Conservation (phyloP, 2,888 invertebrate genomes). For the Schizaphis graminum region DNA sequence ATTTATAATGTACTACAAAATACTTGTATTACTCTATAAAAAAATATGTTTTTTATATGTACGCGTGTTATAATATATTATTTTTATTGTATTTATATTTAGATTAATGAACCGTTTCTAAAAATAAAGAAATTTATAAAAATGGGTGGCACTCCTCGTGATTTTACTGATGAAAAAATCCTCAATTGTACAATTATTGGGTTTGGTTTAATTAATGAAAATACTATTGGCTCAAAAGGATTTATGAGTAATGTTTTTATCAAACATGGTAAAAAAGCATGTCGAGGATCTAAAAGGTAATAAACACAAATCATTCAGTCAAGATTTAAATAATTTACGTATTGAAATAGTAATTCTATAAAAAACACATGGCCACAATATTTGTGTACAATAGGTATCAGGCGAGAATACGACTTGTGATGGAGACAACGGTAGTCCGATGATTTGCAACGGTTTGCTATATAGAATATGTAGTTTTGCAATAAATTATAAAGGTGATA, state of each 20-base stretch:
- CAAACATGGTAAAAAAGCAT: not conserved
- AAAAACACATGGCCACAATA: not conserved
- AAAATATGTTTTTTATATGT: not conserved
- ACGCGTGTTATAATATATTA: not conserved
- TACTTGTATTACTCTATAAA: not conserved
- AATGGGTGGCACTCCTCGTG: not conserved
- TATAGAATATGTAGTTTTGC: not conserved
- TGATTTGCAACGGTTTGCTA: not conserved
- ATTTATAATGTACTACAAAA: too few relatives aligned
- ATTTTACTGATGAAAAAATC: not conserved
- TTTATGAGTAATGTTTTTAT: not conserved
- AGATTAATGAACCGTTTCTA: not conserved
- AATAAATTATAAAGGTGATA: not conserved
- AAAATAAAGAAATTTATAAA: not conserved
- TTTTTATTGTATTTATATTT: not conserved
- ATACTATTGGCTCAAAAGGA: not conserved
- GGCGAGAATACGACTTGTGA: not conserved
- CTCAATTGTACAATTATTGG: not conserved
- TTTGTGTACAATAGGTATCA: not conserved
- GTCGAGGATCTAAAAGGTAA: not conserved
- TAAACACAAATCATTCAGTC: not conserved
- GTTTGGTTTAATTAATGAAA: not conserved
- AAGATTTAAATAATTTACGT: not conserved
- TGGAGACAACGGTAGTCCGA: not conserved
- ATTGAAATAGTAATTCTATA: not conserved